phyloP scores from a whole-genome alignment of 92 coral and sea anemone species.

The Metridium senile region DNA sequence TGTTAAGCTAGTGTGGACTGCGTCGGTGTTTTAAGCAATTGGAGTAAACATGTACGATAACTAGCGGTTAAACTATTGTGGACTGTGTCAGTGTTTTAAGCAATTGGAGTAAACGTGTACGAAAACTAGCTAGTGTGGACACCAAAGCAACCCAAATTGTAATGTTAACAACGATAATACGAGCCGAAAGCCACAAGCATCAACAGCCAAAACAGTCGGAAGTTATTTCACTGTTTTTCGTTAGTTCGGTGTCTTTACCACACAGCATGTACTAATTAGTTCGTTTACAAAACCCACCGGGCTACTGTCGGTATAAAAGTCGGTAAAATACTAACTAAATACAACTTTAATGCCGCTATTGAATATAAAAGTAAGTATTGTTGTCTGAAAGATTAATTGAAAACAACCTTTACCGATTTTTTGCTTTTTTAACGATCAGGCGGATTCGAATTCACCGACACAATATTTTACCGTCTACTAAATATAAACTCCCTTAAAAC shows the following conservation, averaged over 20 bases:
- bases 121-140: too few relatives aligned
- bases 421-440: too few relatives aligned
- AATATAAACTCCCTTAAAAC: too few relatives aligned
- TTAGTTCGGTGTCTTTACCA: background rate
- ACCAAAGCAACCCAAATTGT: too few relatives aligned
- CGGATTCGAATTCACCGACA: too few relatives aligned
- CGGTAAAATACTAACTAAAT: background rate
- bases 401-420: background rate
- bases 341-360: background rate
- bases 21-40: too few relatives aligned
- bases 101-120: too few relatives aligned
- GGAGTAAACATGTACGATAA: too few relatives aligned
- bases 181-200: background rate
- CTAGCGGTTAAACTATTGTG: too few relatives aligned
- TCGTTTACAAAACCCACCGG: background rate
- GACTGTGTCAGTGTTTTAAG: too few relatives aligned
- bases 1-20: too few relatives aligned
- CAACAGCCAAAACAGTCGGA: background rate
- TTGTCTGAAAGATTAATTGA: background rate
- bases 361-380: background rate
- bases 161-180: background rate
- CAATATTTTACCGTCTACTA: too few relatives aligned
- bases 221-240: background rate
- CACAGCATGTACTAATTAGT: background rate
- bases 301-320: background rate